Base-by-base conservation (phyloP, 1,140 invertebrate genomes). In the Drosophila micromelanica region DNA sequence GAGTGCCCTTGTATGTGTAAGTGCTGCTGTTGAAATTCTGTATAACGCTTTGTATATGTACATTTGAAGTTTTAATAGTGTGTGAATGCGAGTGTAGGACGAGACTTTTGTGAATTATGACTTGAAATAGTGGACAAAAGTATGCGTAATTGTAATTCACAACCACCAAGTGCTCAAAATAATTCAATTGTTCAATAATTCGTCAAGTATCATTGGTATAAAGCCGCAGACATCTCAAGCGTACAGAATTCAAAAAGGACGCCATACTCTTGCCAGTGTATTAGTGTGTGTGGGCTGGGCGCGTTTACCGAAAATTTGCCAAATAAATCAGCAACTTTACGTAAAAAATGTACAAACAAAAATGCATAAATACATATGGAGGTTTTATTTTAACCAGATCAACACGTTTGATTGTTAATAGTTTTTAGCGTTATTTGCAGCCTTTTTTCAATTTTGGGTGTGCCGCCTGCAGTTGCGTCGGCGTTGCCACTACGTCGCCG, bases 21-120 rank as follows among this genome's bases (percentile, higher is more conserved):
- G 80, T 85, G 80, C 56, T 74, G 67, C 76, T 82, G 74, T 86
- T 86, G 78, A 86, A 86, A 82, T 86, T 87, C 84, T 87, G 71
- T 87, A 87, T 89, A 87, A 86, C 82, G 82, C 82, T 89, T 75
- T 89, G 63, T 69, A 78, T 64, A 72, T 65, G 67, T 85, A 61
- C 62, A 23, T 64, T 48, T 64, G 62, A 40, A 64, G 51, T 65
- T 65, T 59, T 57, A 52, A 48, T 51, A 40, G 49, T 73, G 69
- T 77, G 42, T 77, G 64, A 68, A 73, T 73, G 70, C 63, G 32
- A 68, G 63, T 73, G 64, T 68, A 68, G 70, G 64, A 73, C 70
- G 78, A 76, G 64, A 37, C 51, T 61, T 27, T 60, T 71, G 57
- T 70, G 57, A 70, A 59, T 74, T 74, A 57, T 70, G 43, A 48